Evolutionary conservation across 2,113 vertebrate genomes (phyloP), one percentile per base, ranked within the genome.

Genomic region (Notarius lentiginosus): DNA sequence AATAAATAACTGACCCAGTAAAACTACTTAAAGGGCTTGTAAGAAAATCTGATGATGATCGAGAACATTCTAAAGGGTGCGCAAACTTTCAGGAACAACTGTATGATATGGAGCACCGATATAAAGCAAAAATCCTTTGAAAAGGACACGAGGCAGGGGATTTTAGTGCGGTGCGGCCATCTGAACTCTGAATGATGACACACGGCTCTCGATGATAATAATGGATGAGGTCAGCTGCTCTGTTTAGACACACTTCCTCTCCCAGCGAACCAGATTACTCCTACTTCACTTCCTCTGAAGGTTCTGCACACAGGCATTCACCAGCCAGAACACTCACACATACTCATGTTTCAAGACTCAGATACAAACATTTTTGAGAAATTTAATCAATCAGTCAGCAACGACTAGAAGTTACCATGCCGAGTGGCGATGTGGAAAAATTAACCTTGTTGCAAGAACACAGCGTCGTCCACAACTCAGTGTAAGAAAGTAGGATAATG

Each of bases 221-320:
- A 75, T 10, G 15, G 55, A 77, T 77, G 84, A 85, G 41, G 84
- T 77, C 72, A 85, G 12, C 84, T 75, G 56, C 72, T 85, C 15
- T 24, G 63, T 77, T 85, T 85, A 85, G 72, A 85, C 58, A 20
- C 27, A 61, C 82, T 84, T 41, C 70, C 83, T 60, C 14, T 47
- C 72, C 0, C n/a, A 84, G 51, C 83, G 73, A 84, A 84, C 10
- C 30, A 24, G 55, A 84, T 84, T 75, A 61, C 30, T 9, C n/a
- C 24, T 63, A 18, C 41, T 75, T 56, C 76, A 8, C 55, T 41
- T 76, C 22, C 55, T 41, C 65, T 56, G 9, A 17, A n/a, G 24
- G 6, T 24, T 53, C n/a, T 72, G n/a, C 41, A 51, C 18, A 56
- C 17, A 20, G 79, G 60, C 30, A 34, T 66, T 55, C 5, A 55